Percentiles rank a stretch among this genome's conserved stretches.
Evolutionary conservation across 2,888 invertebrate species (phyloP).

Genomic region (Tiphia femorata): DNA sequence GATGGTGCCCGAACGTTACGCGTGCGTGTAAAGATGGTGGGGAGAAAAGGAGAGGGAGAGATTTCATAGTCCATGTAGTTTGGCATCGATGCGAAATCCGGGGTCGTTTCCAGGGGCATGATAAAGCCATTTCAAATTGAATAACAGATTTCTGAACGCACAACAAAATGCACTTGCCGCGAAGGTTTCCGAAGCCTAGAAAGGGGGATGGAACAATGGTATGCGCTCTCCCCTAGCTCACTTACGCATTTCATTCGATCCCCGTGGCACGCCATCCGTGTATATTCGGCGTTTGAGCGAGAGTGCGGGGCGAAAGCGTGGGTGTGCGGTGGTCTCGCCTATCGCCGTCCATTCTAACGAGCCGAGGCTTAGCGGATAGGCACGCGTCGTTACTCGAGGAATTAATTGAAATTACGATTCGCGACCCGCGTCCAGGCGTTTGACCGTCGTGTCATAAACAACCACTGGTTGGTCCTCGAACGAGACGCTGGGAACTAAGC

Average conservation of each 20-base stretch:
- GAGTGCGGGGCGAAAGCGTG: too few species aligned
- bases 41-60: conserved; percentile 28
- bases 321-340: not conserved
- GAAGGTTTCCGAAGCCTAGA: conserved; percentile 41
- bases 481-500: too few species aligned
- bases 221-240: conserved; percentile 26
- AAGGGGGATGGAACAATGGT: conserved; percentile 43
- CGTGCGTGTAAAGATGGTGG: conserved; percentile 24
- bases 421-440: not conserved
- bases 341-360: not conserved
- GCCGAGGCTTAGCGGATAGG: not conserved
- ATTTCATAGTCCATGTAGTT: conserved; percentile 52
- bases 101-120: conserved; percentile 46
- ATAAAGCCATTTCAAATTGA: conserved; percentile 52
- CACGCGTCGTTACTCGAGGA: not conserved
- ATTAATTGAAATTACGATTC: not conserved
- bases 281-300: too few species aligned
- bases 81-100: conserved; percentile 49
- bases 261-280: too few species aligned
- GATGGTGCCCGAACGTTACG: conserved; percentile 4
- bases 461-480: too few species aligned
- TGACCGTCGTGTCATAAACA: too few species aligned
- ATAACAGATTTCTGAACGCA: conserved; percentile 52
- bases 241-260: not conserved
- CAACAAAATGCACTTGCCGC: conserved; percentile 54